A percentile compares a stretch with the other conserved stretches of the same genome.
These are phyloP conservation scores for Ischnus inquisitorius DNA, from an alignment of 2,888 invertebrate genomes.

Conservation along the genomic window DNA sequence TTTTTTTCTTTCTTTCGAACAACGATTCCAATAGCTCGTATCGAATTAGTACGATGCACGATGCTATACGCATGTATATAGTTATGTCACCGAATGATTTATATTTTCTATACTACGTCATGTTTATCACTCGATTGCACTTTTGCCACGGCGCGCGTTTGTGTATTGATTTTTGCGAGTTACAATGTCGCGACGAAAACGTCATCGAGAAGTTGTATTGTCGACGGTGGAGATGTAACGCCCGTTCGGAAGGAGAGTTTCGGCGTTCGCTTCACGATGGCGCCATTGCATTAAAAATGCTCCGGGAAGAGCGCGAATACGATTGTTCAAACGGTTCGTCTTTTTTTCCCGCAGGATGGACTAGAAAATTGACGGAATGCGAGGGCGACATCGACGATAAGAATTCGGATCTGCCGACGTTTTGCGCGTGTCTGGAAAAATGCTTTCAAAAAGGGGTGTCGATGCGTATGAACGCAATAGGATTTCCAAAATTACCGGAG, in stretches of 20 bases:
- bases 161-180: conserved; percentile 59
- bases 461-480: conserved; percentile 83
- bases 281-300: conserved; percentile 26
- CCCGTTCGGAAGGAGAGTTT: conserved; percentile 18
- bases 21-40: not conserved
- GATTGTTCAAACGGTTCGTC: not conserved
- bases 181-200: not conserved
- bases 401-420: conserved; percentile 85
- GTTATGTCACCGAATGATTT: conserved; percentile 2
- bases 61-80: not conserved
- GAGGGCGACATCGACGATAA: conserved; percentile 85
- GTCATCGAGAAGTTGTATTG: conserved; percentile 23
- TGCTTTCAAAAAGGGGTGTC: conserved; percentile 87
- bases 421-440: conserved; percentile 87
- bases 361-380: conserved; percentile 83
- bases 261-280: conserved; percentile 20
- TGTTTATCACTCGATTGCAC: conserved; percentile 45
- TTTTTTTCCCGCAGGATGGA: conserved; percentile 80
- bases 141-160: conserved; percentile 22
- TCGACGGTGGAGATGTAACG: conserved; percentile 10
- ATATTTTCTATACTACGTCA: conserved; percentile 20
- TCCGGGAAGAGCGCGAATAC: conserved; percentile 10
- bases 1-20: conserved; percentile 23
- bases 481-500: conserved; percentile 85
- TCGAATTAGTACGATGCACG: not conserved